Conservation (phyloP, 2,888 invertebrate species). For the Cheilosia impressa region DNA sequence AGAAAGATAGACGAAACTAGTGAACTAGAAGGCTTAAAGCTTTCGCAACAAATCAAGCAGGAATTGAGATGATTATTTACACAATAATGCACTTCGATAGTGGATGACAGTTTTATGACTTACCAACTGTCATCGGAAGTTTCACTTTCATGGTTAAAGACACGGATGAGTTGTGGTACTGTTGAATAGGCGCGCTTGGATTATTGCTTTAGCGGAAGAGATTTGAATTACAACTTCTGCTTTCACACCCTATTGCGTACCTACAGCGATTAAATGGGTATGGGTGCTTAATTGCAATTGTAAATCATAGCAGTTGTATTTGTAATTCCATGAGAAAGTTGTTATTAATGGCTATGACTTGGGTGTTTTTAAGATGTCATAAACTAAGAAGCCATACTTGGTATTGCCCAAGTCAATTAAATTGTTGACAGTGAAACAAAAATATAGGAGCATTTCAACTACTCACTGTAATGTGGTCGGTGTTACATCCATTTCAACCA, state of each 20-base stretch:
- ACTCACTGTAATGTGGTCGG: too few species aligned
- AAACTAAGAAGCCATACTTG: too few species aligned
- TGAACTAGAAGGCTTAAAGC: conserved; percentile 25
- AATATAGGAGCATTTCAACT: too few species aligned
- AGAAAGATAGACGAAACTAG: conserved; percentile 11
- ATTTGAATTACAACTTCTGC: conserved; percentile 19
- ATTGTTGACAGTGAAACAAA: too few species aligned
- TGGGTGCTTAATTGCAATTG: conserved; percentile 1
- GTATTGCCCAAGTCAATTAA: too few species aligned
- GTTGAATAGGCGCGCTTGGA: background rate
- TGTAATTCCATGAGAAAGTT: background rate
- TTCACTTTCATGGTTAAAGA: conserved; percentile 28
- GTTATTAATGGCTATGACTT: too few species aligned
- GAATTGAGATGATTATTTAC: background rate
- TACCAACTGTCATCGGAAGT: background rate
- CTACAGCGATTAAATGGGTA: background rate
- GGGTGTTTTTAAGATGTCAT: too few species aligned
- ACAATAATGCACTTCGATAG: background rate
- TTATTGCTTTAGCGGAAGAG: conserved; percentile 1
- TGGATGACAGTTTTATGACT: background rate
- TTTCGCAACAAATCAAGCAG: background rate
- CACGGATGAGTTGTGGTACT: conserved; percentile 11
- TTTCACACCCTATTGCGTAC: conserved; percentile 25
- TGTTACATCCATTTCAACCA: too few species aligned
- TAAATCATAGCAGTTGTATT: background rate